Evolutionary conservation across 2,797 vertebrate genomes (phyloP).

Genomic region (Hyperoplus immaculatus): DNA sequence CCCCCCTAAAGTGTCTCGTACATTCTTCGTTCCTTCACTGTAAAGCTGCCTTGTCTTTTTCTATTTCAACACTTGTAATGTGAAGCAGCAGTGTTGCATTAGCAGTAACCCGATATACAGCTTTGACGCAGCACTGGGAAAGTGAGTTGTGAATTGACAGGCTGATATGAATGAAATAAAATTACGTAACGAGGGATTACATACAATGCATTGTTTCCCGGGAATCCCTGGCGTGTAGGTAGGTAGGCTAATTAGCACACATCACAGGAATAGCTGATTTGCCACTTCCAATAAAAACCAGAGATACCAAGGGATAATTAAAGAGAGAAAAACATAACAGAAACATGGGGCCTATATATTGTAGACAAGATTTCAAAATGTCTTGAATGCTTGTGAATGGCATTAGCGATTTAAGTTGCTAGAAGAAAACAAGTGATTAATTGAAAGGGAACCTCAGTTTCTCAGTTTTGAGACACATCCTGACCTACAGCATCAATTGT

Average conservation of each 20-base stretch:
- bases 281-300: constrained; percentile 1
- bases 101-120: constrained; percentile 4
- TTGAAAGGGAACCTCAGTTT: constrained; percentile 21
- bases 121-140: neutral
- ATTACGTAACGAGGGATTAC: constrained; percentile 21
- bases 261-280: neutral
- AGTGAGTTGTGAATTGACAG: constrained; percentile 11
- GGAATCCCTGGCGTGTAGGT: neutral
- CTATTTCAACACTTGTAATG: neutral
- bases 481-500: constrained; percentile 22
- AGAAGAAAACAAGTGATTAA: constrained; percentile 13
- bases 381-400: neutral
- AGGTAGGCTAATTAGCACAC: neutral
- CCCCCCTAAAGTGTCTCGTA: too few relatives aligned
- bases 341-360: neutral
- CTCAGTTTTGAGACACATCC: constrained; percentile 17
- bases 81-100: constrained; percentile 12
- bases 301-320: neutral
- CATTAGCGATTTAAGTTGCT: neutral
- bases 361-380: neutral
- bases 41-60: neutral
- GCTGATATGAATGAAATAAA: constrained; percentile 28
- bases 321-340: neutral
- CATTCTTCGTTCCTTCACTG: neutral
- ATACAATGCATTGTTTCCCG: constrained; percentile 24